phyloP scores from a whole-genome alignment of 2,888 invertebrate genomes.

The Euspilapteryx auroguttella region DNA sequence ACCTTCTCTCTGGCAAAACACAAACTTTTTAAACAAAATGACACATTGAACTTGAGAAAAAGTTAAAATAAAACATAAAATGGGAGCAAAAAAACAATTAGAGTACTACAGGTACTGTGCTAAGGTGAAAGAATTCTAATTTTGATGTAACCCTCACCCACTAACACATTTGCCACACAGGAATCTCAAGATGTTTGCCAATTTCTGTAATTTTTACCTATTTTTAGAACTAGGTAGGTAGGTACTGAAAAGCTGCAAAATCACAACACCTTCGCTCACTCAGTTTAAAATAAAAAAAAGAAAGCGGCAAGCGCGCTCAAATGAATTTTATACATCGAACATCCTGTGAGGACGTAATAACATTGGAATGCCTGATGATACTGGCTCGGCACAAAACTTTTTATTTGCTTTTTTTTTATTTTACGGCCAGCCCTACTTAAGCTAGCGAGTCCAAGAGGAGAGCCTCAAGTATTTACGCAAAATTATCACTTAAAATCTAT shows the following conservation, averaged over 20 bases:
- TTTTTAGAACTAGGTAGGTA: constrained; percentile 34
- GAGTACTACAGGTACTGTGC: constrained; percentile 20
- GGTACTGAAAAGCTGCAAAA: too few relatives aligned
- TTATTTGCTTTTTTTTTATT: constrained; percentile 36
- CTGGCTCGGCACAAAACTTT: constrained; percentile 27
- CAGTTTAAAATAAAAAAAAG: too few relatives aligned
- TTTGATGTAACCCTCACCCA: constrained; percentile 51
- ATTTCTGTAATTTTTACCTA: constrained; percentile 18
- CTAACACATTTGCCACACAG: constrained; percentile 31
- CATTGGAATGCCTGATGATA: constrained; percentile 51
- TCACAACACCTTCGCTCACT: too few relatives aligned
- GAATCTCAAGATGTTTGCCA: constrained; percentile 27
- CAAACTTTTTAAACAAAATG: too few relatives aligned
- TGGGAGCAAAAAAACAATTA: too few relatives aligned
- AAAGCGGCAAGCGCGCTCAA: constrained; percentile 21
- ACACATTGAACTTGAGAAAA: too few relatives aligned
- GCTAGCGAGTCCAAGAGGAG: constrained; percentile 30
- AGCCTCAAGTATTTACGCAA: constrained; percentile 8
- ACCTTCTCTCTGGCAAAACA: too few relatives aligned
- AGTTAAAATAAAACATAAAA: too few relatives aligned
- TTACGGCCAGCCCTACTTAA: constrained; percentile 23
- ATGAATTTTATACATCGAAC: too few relatives aligned
- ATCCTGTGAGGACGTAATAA: too few relatives aligned
- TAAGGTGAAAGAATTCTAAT: constrained; percentile 38
- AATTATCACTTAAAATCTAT: constrained; percentile 6